phyloP scores from a whole-genome alignment of 2,888 invertebrate species.

The Sclerodermus sp. region DNA sequence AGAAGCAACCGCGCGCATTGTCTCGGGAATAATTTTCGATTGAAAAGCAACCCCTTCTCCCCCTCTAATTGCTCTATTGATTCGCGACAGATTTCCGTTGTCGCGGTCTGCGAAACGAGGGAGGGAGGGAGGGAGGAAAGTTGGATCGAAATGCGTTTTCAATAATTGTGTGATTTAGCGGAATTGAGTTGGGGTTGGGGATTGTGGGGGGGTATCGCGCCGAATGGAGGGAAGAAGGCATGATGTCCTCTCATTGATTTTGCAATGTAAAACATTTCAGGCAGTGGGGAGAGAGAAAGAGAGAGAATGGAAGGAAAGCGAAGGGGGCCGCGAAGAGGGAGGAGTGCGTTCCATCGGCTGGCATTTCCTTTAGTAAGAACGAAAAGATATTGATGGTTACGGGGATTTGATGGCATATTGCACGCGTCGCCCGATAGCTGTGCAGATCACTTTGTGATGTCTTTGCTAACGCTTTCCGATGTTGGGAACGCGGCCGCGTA shows the following conservation, averaged over 20 bases:
- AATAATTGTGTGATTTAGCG: constrained; percentile 54
- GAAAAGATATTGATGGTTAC: constrained; percentile 57
- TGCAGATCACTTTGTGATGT: constrained; percentile 54
- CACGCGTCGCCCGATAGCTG: constrained; percentile 42
- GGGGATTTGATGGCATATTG: constrained; percentile 58
- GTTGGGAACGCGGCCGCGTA: constrained; percentile 20
- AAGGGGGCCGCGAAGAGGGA: constrained; percentile 12
- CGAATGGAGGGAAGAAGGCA: constrained; percentile 28
- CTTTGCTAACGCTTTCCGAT: constrained; percentile 53
- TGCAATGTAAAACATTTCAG: constrained; percentile 58
- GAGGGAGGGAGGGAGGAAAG: too few relatives aligned
- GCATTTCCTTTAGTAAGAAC: constrained; percentile 17
- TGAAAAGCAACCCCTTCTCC: too few relatives aligned
- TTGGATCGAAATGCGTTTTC: constrained; percentile 51
- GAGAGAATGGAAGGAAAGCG: constrained; percentile 3
- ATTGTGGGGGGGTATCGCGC: constrained; percentile 2
- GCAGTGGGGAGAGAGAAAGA: constrained; percentile 10
- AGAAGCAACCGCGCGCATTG: too few relatives aligned
- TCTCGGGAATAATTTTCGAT: too few relatives aligned
- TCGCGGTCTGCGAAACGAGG: neutral
- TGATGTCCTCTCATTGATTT: constrained; percentile 53
- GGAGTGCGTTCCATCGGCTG: constrained; percentile 12
- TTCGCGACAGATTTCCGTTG: neutral
- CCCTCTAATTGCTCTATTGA: neutral
- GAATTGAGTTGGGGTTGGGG: constrained; percentile 27